Conservation (phyloP, 2,113 vertebrate genomes). For the Mionectes macconnelli region DNA sequence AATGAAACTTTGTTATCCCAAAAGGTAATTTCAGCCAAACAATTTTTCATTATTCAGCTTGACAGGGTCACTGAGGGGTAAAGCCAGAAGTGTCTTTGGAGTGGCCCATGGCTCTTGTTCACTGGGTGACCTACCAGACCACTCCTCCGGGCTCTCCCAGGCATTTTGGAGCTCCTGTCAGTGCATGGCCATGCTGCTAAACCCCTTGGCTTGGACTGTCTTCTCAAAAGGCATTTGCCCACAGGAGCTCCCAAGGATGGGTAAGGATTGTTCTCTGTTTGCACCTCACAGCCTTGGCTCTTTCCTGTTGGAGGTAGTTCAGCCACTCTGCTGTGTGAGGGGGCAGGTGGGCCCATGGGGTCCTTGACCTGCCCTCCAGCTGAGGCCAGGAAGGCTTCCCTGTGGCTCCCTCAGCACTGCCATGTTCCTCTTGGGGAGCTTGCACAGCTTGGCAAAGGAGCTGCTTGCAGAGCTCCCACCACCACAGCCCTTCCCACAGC, state of each 20-base stretch:
- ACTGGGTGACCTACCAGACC: neutral
- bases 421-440: neutral
- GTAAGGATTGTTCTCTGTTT: neutral
- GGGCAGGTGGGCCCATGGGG: neutral
- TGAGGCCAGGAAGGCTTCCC: neutral
- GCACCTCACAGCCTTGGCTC: neutral
- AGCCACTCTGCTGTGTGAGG: neutral
- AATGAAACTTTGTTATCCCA: neutral
- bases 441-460: neutral
- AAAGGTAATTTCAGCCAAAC: neutral
- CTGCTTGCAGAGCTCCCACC: accelerated
- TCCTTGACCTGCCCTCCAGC: neutral
- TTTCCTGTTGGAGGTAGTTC: neutral
- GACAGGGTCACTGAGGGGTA: neutral
- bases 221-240: neutral
- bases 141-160: neutral
- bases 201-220: neutral
- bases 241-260: neutral
- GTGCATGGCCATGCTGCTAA: neutral
- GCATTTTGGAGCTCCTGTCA: neutral
- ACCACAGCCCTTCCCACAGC: neutral
- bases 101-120: neutral
- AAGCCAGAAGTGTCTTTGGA: neutral
- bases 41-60: neutral
- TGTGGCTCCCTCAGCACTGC: neutral